A percentile compares a stretch with the other conserved stretches of the same genome.
Conservation (phyloP, 2,113 vertebrate genomes). For the Oreochromis aureus region DNA sequence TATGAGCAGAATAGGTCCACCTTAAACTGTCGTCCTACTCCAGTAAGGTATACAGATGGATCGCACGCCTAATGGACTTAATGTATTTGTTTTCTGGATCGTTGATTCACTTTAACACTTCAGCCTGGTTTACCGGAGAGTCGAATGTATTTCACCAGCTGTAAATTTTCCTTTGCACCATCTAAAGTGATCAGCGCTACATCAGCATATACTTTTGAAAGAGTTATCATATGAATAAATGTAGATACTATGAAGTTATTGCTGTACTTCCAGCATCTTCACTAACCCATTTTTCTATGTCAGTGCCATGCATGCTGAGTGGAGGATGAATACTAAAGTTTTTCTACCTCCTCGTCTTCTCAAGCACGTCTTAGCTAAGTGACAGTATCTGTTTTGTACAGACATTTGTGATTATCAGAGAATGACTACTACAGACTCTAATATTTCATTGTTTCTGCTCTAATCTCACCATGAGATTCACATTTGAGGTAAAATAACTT, state of each 20-base stretch:
- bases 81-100: not conserved
- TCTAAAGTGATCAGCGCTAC: not conserved
- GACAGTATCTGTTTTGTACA: not conserved
- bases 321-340: not conserved
- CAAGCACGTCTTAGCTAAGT: not conserved
- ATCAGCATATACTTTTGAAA: not conserved
- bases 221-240: not conserved
- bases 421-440: fast-evolving
- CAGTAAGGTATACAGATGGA: not conserved
- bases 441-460: not conserved
- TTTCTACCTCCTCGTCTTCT: not conserved
- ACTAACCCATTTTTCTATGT: not conserved
- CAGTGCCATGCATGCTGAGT: not conserved
- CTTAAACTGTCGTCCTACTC: not conserved
- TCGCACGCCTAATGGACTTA: fast-evolving
- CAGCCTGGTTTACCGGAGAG: not conserved
- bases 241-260: not conserved
- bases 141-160: not conserved
- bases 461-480: not conserved
- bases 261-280: fast-evolving
- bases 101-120: not conserved
- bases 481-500: not conserved
- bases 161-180: not conserved
- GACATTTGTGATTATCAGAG: not conserved
- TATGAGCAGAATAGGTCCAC: not conserved